A percentile compares a stretch with the other conserved stretches of the same genome.
Conservation (phyloP, 2,888 invertebrate species). For the Cosmia pyralina region DNA sequence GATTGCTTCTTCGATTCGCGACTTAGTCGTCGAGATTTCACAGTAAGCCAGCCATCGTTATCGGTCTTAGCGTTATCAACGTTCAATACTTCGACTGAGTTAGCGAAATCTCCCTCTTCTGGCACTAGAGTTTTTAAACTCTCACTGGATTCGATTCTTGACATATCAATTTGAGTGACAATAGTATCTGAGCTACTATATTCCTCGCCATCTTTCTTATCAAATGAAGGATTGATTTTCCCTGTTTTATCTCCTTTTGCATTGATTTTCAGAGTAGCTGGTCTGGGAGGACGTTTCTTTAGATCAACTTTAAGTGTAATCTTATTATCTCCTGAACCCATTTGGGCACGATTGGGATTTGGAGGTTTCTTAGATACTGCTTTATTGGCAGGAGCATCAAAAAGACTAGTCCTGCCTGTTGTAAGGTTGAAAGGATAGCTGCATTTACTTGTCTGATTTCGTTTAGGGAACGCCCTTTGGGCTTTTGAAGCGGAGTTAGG, state of each 20-base stretch:
- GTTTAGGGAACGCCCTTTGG: slow-evolving; percentile 78
- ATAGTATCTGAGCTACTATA: slow-evolving; percentile 91
- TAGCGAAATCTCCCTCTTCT: slow-evolving; percentile 82
- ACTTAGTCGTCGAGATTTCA: slow-evolving; percentile 93
- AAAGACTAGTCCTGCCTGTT: slow-evolving; percentile 85
- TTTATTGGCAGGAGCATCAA: slow-evolving; percentile 79
- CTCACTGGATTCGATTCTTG: slow-evolving; percentile 87
- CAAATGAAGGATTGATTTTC: slow-evolving; percentile 71
- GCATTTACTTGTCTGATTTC: slow-evolving; percentile 83
- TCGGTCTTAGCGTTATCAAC: slow-evolving; percentile 81
- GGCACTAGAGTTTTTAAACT: slow-evolving; percentile 87
- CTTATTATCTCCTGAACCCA: slow-evolving; percentile 82
- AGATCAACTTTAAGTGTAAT: slow-evolving; percentile 73
- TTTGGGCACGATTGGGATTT: slow-evolving; percentile 73
- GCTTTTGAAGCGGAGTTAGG: slow-evolving; percentile 73
- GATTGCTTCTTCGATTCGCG: slow-evolving; percentile 90
- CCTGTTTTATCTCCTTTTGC: slow-evolving; percentile 80
- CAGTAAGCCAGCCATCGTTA: slow-evolving; percentile 97
- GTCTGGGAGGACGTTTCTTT: slow-evolving; percentile 79
- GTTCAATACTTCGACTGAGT: slow-evolving; percentile 88
- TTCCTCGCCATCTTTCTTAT: slow-evolving; percentile 82
- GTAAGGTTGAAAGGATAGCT: slow-evolving; percentile 89
- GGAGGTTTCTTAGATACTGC: slow-evolving; percentile 71
- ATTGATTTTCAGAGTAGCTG: slow-evolving; percentile 79
- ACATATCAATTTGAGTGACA: slow-evolving; percentile 84